These are phyloP conservation scores for Sandelia bainsii DNA, from an alignment of 2,797 vertebrate species.

Conservation along the genomic window DNA sequence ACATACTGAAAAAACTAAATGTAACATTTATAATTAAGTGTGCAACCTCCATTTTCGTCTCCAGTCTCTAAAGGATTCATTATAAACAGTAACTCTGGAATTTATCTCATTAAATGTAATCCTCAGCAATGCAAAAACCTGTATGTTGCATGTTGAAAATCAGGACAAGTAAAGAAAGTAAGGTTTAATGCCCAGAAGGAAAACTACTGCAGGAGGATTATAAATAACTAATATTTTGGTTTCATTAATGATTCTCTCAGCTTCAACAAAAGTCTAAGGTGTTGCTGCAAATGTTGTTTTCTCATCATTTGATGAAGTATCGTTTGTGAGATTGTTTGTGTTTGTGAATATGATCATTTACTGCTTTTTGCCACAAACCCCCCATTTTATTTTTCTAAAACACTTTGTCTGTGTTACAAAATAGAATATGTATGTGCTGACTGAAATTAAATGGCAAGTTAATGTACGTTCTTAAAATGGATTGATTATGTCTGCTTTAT, in stretches of 20 bases:
- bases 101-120: constrained; percentile 74
- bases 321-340: constrained; percentile 89
- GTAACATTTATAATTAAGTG: constrained; percentile 64
- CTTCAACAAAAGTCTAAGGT: constrained; percentile 63
- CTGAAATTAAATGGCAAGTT: constrained; percentile 92
- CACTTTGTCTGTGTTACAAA: constrained; percentile 86
- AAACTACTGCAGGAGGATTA: constrained; percentile 73
- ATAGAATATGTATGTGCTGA: constrained; percentile 93
- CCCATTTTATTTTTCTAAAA: constrained; percentile 76
- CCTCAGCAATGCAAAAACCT: constrained; percentile 78
- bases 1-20: constrained; percentile 39
- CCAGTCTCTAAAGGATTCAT: constrained; percentile 53
- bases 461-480: constrained; percentile 91
- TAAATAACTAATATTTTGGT: constrained; percentile 65
- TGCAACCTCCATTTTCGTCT: constrained; percentile 66
- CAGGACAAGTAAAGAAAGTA: constrained; percentile 66
- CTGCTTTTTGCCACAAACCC: constrained; percentile 56
- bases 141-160: constrained; percentile 81
- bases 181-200: constrained; percentile 68
- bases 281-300: constrained; percentile 77
- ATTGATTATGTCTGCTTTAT: constrained; percentile 91
- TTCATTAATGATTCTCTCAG: constrained; percentile 66
- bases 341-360: constrained; percentile 80
- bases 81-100: constrained; percentile 68
- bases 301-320: constrained; percentile 81